Base-by-base conservation (phyloP, 2,888 invertebrate species). In the Luffia ferchaultella region DNA sequence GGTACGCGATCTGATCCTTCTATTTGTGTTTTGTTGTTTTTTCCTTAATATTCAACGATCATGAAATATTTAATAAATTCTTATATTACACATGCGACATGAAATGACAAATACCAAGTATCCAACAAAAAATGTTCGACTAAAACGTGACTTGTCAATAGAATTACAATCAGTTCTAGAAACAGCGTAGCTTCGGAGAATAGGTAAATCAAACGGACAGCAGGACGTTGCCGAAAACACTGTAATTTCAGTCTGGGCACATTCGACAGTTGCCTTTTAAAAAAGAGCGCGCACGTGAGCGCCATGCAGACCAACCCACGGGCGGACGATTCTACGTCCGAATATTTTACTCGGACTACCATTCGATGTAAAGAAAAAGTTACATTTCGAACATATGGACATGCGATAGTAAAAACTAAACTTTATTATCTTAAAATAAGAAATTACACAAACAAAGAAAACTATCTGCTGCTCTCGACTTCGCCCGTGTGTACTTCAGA, bases 211-310 rank as follows among this genome's bases (percentile, higher is more conserved):
- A 76, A 75, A 79, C 73, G 69, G 68, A 61, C 65, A 43, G 43
- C 63, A 20, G 63, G 62, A 67, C 63, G 65, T 63, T 63, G 58
- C 58, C 64, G 60, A 73, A 77, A 80, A 76, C 72, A 78, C 75
- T 73, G 73, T 76, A 75, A 79, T 80, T 80, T 80, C 62, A 79
- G 76, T 76, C 77, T 55, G 65, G 53, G 71, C 78, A 74, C 76
- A 77, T 75, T 70, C 72, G 56, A 61, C 59, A 61, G 60, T 62
- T 66, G 65, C 70, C 73, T 73, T 71, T 72, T 50, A 41, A 72
- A 76, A 75, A 75, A 69, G 64, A 65, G 64, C 65, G 57, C 19
- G 60, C 49, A 77, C 82, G 82, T 80, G 80, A 65, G 60, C 50
- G 46, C 72, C 76, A 76, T 78, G 53, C 60, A 54, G 53, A n/a